A percentile compares a stretch with the other conserved stretches of the same genome.
phyloP scores from a whole-genome alignment of 2,888 invertebrate genomes.

The Coleophora flavipennella region DNA sequence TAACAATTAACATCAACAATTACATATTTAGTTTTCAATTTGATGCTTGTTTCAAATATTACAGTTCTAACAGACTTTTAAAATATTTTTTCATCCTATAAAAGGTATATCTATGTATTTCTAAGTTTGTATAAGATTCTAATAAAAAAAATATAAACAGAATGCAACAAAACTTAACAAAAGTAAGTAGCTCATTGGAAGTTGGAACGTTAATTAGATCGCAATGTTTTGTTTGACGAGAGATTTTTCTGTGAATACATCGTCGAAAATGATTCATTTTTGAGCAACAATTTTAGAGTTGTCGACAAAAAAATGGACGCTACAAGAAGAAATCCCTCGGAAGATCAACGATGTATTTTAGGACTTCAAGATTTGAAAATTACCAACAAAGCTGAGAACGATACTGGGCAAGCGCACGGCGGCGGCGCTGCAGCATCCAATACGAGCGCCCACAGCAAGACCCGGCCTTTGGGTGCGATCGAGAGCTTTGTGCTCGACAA shows the following conservation, averaged over 20 bases:
- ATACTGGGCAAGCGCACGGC: conserved; percentile 67
- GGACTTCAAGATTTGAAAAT: conserved; percentile 69
- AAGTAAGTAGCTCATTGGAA: too few relatives aligned
- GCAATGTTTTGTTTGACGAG: conserved; percentile 26
- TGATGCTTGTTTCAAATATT: too few relatives aligned
- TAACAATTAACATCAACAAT: too few relatives aligned
- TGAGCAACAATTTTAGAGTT: too few relatives aligned
- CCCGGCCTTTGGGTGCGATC: conserved; percentile 75
- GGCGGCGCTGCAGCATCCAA: conserved; percentile 48
- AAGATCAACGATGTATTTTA: conserved; percentile 61
- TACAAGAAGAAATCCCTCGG: conserved; percentile 52
- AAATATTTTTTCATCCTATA: too few relatives aligned
- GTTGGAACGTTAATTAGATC: neutral
- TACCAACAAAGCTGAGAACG: conserved; percentile 63
- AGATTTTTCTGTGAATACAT: conserved; percentile 24
- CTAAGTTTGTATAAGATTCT: too few relatives aligned
- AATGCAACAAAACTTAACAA: too few relatives aligned
- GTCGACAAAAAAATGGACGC: too few relatives aligned
- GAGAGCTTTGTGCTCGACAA: conserved; percentile 77
- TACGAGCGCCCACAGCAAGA: conserved; percentile 52
- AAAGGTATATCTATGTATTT: too few relatives aligned
- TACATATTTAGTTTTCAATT: too few relatives aligned
- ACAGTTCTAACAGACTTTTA: too few relatives aligned
- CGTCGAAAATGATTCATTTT: conserved; percentile 37
- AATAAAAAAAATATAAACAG: too few relatives aligned